Evolutionary conservation across 2,888 invertebrate species (phyloP), one percentile per base, ranked within the genome.

Genomic region (Drosophila lacicola): DNA sequence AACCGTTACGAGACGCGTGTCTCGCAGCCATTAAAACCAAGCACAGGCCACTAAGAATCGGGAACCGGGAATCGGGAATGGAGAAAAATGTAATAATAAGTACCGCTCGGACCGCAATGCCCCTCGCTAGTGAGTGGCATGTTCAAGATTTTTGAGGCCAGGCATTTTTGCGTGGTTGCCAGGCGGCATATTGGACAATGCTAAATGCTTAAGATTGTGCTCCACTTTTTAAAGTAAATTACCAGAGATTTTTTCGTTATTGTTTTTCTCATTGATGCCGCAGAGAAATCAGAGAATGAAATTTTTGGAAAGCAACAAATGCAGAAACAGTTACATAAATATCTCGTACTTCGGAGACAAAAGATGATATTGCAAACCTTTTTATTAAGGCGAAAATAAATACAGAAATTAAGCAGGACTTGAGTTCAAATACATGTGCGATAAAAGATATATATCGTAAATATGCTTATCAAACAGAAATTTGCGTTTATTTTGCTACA

Each of bases 1-100:
- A 86, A 76, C 88, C 85, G 85, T 89, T 85, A 85, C 74, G 57
- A 72, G 75, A 72, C 83, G 85, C 85, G 85, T 86, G 85, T 84
- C 87, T 74, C 53, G 45, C 57, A 58, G 78, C 88, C 82, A 84
- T 89, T 87, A 89, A 87, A 57, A 45, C 60, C 64, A 57, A 60
- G 46, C 64, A 39, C 55, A 17, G 53, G 13, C 19, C 50, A 44
- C 34, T 14, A 34, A 50, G 60, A 49, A 57, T 41, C 21, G 17
- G 41, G 17, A 1, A 41, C 4, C 14, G 17, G 17, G 55, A 11
- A 36, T 29, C 41, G 29, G 29, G 41, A 14, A 53, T 9, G 33
- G 41, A 41, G 53, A 39, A 69, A 75, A 75, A 75, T 78, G 74
- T 80, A 84, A 84, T 81, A 84, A 87, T 86, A 72, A 75, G 76